Evolutionary conservation across 92 coral and sea anemone genomes (phyloP).

Genomic region (Zoanthus gigantus): DNA sequence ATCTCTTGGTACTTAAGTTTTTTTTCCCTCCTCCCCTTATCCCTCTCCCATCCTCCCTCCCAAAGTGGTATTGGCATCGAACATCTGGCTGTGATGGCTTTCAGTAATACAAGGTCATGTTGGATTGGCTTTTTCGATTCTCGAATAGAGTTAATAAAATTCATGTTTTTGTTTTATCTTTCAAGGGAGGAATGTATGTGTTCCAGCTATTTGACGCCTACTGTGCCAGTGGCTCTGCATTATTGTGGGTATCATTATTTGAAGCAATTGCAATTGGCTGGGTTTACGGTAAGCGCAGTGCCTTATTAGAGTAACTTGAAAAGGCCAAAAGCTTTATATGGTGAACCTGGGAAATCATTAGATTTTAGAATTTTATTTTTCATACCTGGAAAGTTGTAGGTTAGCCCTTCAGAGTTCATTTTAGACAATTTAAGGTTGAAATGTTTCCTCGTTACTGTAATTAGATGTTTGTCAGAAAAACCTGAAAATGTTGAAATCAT

Average conservation of each 20-base stretch:
- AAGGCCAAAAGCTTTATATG: too few species aligned
- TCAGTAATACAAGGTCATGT: too few species aligned
- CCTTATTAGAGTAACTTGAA: background rate
- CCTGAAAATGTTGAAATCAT: background rate
- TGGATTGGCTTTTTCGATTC: too few species aligned
- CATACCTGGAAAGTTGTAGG: too few species aligned
- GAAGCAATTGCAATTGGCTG: constrained; percentile 88
- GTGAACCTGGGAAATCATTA: too few species aligned
- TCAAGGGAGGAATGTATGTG: constrained; percentile 95
- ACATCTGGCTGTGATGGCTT: too few species aligned
- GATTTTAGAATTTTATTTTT: too few species aligned
- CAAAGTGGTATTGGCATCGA: too few species aligned
- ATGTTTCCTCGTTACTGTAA: background rate
- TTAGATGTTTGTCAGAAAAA: background rate
- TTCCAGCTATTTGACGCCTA: constrained; percentile 90
- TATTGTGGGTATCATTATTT: constrained; percentile 79
- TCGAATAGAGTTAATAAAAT: background rate
- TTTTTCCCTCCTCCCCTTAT: too few species aligned
- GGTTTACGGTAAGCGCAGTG: constrained; percentile 75
- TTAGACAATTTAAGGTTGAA: background rate
- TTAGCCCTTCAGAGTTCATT: too few species aligned
- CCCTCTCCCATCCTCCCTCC: too few species aligned
- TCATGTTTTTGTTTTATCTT: background rate
- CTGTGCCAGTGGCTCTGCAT: constrained; percentile 86
- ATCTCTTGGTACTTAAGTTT: too few species aligned